Conservation (phyloP, 2,888 invertebrate genomes). For the Drosophila austrosaltans region DNA sequence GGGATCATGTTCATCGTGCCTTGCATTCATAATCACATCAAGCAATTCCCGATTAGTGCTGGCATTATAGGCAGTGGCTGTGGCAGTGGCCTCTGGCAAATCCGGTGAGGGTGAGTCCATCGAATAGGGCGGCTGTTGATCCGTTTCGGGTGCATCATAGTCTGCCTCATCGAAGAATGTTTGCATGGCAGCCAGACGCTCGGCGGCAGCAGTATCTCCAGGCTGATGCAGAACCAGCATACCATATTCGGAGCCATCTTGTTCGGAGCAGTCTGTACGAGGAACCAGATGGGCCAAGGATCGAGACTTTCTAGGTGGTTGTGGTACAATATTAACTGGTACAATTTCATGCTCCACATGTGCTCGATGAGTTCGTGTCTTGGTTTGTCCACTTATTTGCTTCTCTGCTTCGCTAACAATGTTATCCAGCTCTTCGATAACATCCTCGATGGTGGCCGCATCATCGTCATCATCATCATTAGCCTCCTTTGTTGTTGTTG, state of each 20-base stretch:
- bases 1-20: conserved; percentile 83
- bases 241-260: conserved; percentile 83
- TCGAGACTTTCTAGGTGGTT: conserved; percentile 90
- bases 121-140: conserved; percentile 63
- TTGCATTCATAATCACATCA: conserved; percentile 85
- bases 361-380: conserved; percentile 68
- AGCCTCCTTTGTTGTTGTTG: conserved; percentile 55
- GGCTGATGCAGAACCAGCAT: conserved; percentile 84
- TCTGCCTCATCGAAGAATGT: conserved; percentile 81
- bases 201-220: conserved; percentile 58
- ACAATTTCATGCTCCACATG: conserved; percentile 88
- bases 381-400: conserved; percentile 83
- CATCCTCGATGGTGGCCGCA: conserved; percentile 93
- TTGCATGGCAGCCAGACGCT: conserved; percentile 77
- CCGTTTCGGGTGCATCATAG: conserved; percentile 72
- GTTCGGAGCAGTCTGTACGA: conserved; percentile 84
- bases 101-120: conserved; percentile 69
- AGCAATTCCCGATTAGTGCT: conserved; percentile 85
- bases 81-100: conserved; percentile 73
- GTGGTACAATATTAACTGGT: conserved; percentile 90
- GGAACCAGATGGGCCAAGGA: conserved; percentile 89
- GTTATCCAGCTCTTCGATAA: conserved; percentile 92
- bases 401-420: conserved; percentile 94
- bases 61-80: conserved; percentile 74
- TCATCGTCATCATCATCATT: conserved; percentile 81